A percentile compares a stretch with the other conserved stretches of the same genome.
phyloP scores from a whole-genome alignment of 2,888 invertebrate species.

The Philhelius pedissequus region DNA sequence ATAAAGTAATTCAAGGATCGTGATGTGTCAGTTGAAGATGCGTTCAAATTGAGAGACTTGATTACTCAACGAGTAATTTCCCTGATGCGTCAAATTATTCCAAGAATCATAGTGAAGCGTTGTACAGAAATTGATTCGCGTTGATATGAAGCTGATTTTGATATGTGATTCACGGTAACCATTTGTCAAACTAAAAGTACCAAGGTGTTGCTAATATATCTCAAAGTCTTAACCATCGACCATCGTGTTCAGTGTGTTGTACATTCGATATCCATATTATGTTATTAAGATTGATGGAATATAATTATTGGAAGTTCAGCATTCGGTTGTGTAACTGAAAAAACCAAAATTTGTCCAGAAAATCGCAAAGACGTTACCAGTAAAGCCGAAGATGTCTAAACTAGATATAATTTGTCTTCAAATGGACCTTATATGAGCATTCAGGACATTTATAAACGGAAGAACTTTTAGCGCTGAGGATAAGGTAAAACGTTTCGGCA shows the following conservation, averaged over 20 bases:
- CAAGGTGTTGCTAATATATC: slow-evolving; percentile 11
- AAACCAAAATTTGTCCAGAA: background rate
- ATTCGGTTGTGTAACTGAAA: background rate
- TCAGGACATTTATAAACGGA: background rate
- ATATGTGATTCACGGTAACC: background rate
- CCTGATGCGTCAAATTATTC: background rate
- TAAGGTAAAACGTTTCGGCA: background rate
- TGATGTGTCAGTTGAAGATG: background rate
- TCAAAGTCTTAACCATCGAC: slow-evolving; percentile 14
- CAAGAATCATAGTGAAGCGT: background rate
- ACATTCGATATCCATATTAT: background rate
- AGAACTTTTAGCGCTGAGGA: background rate
- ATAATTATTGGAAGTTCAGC: background rate
- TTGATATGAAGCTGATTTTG: background rate
- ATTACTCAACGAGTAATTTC: background rate
- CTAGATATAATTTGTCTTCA: background rate
- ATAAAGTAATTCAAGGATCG: background rate
- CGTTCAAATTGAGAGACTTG: background rate
- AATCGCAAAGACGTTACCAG: background rate
- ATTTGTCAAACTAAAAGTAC: slow-evolving; percentile 4
- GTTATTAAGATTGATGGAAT: background rate
- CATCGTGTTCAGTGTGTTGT: background rate
- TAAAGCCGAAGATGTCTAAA: background rate
- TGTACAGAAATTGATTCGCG: background rate
- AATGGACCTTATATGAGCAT: background rate